Conservation (phyloP, 2,888 invertebrate species). For the Carpatolechia fugitivella region DNA sequence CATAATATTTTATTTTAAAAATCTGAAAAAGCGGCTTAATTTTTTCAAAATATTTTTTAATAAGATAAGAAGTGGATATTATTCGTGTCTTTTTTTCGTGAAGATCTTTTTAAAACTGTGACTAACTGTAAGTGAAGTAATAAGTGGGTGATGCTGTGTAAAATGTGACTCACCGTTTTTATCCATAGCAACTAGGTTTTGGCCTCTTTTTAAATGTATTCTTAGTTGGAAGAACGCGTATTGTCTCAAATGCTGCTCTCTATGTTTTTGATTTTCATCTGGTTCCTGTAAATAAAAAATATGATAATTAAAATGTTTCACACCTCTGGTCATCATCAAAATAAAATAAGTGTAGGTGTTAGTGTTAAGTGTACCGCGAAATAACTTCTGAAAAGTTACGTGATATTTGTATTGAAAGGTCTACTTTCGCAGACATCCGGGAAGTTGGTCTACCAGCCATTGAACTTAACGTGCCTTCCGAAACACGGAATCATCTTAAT, state of each 20-base stretch:
- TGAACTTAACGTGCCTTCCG: too few relatives aligned
- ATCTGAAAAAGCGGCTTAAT: not conserved
- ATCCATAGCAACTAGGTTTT: constrained; percentile 95
- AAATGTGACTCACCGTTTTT: constrained; percentile 88
- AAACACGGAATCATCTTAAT: too few relatives aligned
- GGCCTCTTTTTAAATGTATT: constrained; percentile 92
- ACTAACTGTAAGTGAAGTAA: not conserved
- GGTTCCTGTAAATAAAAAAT: constrained; percentile 69
- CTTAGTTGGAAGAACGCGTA: constrained; percentile 96
- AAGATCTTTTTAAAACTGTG: not conserved
- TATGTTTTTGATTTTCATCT: constrained; percentile 84
- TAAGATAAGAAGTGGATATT: not conserved
- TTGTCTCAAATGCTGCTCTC: constrained; percentile 88
- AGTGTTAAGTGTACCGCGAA: too few relatives aligned
- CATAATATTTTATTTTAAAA: not conserved
- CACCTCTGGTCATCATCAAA: not conserved
- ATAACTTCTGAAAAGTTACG: too few relatives aligned
- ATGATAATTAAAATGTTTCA: not conserved
- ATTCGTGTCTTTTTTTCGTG: not conserved
- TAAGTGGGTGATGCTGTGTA: constrained; percentile 19
- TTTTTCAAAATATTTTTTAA: not conserved
- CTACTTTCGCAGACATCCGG: too few relatives aligned
- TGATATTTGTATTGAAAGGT: too few relatives aligned
- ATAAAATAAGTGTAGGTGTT: too few relatives aligned
- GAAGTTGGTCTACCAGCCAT: too few relatives aligned